phyloP scores from a whole-genome alignment of 1,140 invertebrate genomes.

The Muscidifurax raptorellus region DNA sequence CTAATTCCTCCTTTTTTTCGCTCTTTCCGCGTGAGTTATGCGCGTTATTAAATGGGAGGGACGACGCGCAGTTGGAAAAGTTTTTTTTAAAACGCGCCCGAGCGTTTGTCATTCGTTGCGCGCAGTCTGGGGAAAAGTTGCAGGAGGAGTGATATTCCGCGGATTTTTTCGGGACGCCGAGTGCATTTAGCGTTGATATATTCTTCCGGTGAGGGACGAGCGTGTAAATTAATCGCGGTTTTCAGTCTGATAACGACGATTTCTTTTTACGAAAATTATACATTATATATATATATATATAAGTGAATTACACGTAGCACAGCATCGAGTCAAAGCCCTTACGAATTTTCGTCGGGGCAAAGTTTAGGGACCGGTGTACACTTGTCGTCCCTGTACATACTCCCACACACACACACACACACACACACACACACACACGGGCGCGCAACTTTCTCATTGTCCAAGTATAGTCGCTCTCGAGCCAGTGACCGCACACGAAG shows the following conservation, averaged over 20 bases:
- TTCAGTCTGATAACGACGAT: too few relatives aligned
- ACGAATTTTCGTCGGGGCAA: not conserved
- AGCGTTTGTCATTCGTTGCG: not conserved
- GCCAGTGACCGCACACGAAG: not conserved
- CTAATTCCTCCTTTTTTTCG: conserved; percentile 23
- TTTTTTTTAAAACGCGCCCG: not conserved
- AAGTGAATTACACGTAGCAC: not conserved
- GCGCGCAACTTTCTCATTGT: conserved; percentile 16
- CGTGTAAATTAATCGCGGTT: too few relatives aligned
- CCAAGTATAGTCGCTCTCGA: not conserved
- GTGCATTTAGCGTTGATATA: not conserved
- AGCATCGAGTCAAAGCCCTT: not conserved
- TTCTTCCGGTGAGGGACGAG: too few relatives aligned
- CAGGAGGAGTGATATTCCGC: not conserved
- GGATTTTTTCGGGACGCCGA: not conserved
- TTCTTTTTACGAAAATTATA: too few relatives aligned
- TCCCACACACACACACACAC: too few relatives aligned
- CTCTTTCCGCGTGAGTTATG: conserved; percentile 24
- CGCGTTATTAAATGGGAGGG: conserved; percentile 32
- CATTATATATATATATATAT: too few relatives aligned
- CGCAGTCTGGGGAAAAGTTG: not conserved
- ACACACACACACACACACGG: too few relatives aligned
- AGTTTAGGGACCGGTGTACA: not conserved
- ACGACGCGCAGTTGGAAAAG: conserved; percentile 8
- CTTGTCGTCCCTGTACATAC: not conserved